Percentiles rank a stretch among this genome's conserved stretches.
Evolutionary conservation across 2,113 vertebrate species (phyloP).

Genomic region (Eptatretus burgeri): DNA sequence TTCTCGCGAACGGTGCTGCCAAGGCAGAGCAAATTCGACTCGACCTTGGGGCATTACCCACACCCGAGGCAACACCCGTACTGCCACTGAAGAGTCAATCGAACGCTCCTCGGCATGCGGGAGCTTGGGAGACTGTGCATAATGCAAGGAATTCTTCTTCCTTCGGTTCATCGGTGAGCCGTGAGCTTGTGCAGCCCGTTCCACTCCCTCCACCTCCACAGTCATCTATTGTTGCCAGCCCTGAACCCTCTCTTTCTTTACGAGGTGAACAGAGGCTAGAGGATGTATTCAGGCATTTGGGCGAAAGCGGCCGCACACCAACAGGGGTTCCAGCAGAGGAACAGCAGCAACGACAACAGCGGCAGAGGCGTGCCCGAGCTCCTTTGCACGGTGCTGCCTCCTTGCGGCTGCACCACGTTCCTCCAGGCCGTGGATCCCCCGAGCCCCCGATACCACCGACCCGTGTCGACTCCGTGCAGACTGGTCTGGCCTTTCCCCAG

Average conservation of each 20-base stretch:
- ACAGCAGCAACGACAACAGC: neutral
- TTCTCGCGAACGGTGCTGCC: conserved; percentile 17
- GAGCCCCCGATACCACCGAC: conserved; percentile 2
- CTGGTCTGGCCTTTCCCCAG: neutral
- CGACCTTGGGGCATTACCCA: conserved; percentile 44
- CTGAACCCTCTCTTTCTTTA: no score
- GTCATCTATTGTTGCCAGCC: no score
- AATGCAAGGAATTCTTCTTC: no score
- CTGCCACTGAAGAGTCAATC: conserved; percentile 33
- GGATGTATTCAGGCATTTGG: no score
- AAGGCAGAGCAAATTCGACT: conserved; percentile 22
- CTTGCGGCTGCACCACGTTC: neutral
- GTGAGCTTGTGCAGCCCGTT: no score
- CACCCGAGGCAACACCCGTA: conserved; percentile 51
- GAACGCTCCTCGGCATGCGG: neutral
- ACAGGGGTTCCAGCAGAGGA: neutral
- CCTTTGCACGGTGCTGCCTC: neutral
- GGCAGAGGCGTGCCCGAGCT: neutral
- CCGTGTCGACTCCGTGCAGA: neutral
- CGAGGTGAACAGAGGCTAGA: no score
- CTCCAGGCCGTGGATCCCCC: neutral
- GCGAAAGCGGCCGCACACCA: no score
- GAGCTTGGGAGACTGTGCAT: no score
- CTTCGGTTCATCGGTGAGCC: no score
- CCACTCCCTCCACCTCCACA: no score